Base-by-base conservation (phyloP, 1,140 invertebrate species). In the Magallana angulata region DNA sequence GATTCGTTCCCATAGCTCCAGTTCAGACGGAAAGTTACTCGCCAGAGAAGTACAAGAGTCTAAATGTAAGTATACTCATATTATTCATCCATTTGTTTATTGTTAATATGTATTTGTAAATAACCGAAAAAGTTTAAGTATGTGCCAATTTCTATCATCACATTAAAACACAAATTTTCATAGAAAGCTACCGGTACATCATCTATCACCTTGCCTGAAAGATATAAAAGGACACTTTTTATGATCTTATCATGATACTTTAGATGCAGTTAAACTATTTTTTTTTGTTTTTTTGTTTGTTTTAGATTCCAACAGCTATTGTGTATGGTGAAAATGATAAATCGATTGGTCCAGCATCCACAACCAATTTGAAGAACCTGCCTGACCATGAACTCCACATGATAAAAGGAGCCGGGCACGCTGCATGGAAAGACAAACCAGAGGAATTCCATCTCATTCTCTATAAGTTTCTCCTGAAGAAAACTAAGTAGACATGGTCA, bases 1-100 rank as follows among this genome's bases (percentile, higher is more conserved):
- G 94, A 12, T 95, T 92, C 86, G 90, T 96, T 0, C 93, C 95
- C 68, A 92, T 96, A 7, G 95, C 95, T 14, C 95, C 95, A 68
- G 94, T 95, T 4, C 85, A 57, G 9, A 95, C 95, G 58, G 85
- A 88, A 0, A 57, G 85, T 1, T 93, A 92, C 64, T 85, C 82
- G 56, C 58, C 90, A 30, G 84, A 88, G 8, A 85, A 92, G 57
- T 90, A 91, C 16, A 81, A 90, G 59, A 92, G 88, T 57, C 76
- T 91, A 24, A 87, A 92, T 89, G 93, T 93, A 86, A 83, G 89
- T 85, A 16, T 9, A 11, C 24, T 24, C 9, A 76, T 18, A 76
- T 76, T 0, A 12, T 12, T 30, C 1, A 76, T 4, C 14, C 9
- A 48, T 48, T 48, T 48, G 36, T 48, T 48, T 48, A 48, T 48